Base-by-base conservation (phyloP, 2,797 vertebrate genomes). In the Cossypha caffra region DNA sequence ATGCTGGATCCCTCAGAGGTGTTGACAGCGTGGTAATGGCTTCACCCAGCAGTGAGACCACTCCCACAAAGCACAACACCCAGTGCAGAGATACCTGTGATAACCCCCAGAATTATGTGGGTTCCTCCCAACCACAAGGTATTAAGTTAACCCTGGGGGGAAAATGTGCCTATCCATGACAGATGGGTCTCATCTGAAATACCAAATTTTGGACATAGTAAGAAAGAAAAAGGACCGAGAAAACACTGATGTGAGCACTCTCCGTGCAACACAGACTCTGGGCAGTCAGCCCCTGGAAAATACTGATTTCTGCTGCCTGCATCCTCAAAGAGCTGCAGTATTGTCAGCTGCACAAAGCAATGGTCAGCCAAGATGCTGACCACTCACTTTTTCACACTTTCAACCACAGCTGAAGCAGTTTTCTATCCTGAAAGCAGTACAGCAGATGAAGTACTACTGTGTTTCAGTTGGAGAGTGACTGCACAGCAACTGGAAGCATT, bases 151-250 rank as follows among this genome's bases (percentile, higher is more conserved):
- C 5, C 5, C 16, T 9, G 6, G 3, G 9, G 10, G 9, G 4
- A 1, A 66, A 75, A 80, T 0, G 0, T 14, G 17, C 35, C 40
- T 24, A 4, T 17, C 40, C 28, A 2, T 1, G 0, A 47, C 14
- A 79, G 55, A 48, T 5, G 2, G 21, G 11, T 54, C 24, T 82
- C 31, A 9, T 37, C 55, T 61, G 47, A 66, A 86, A 51, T 35
- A 13, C 38, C 1, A 1, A 37, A 80, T 25, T 13, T 21, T 11
- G 1, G 8, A 8, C 2, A 1, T 4, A 64, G 64, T 0, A 10
- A 0, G 38, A 61, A 93, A 58, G 13, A 26, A 51, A 74, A 66
- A 81, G 13, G 24, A 10, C 4, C 14, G 35, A 47, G 31, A 79
- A 79, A 63, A 20, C n/a, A 50, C 5, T 37, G 54, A 31, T 48